Evolutionary conservation across 2,888 invertebrate species (phyloP).

Genomic region (Orthonychiurus folsomi): DNA sequence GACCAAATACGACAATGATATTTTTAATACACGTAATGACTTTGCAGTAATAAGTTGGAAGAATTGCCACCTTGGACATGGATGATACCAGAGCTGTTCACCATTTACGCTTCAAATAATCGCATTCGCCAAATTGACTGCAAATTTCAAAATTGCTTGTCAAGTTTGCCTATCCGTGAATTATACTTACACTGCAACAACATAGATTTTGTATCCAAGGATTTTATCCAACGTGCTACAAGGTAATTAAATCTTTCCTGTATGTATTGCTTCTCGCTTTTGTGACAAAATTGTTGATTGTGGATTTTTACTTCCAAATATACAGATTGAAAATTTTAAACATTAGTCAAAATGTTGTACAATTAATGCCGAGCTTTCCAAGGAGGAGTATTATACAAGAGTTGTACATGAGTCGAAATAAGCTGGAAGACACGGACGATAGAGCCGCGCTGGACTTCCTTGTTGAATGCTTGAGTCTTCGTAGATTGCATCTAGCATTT

Average conservation of each 20-base stretch:
- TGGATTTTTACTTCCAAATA: slow-evolving; percentile 18
- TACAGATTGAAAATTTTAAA: slow-evolving; percentile 59
- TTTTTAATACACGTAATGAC: not conserved
- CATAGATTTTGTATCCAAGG: slow-evolving; percentile 38
- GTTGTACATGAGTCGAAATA: slow-evolving; percentile 36
- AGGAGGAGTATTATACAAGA: slow-evolving; percentile 37
- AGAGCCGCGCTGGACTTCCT: slow-evolving; percentile 39
- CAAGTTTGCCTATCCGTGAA: slow-evolving; percentile 37
- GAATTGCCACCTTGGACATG: slow-evolving; percentile 37
- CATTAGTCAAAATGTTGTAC: slow-evolving; percentile 60
- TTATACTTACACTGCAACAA: slow-evolving; percentile 38
- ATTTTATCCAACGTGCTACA: slow-evolving; percentile 36
- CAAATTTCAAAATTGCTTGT: slow-evolving; percentile 38
- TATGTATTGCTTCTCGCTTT: not conserved
- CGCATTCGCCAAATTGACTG: slow-evolving; percentile 37
- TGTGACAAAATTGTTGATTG: too few species aligned
- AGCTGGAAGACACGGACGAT: slow-evolving; percentile 37
- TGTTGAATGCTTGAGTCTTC: slow-evolving; percentile 31
- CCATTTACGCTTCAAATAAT: slow-evolving; percentile 37
- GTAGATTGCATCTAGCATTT: slow-evolving; percentile 35
- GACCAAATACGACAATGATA: not conserved
- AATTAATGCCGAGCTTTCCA: slow-evolving; percentile 37
- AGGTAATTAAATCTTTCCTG: too few species aligned
- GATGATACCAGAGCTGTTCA: slow-evolving; percentile 38
- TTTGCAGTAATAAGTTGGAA: slow-evolving; percentile 34